Base-by-base conservation (phyloP, 1,140 invertebrate species). In the Leguminivora glycinivorella region DNA sequence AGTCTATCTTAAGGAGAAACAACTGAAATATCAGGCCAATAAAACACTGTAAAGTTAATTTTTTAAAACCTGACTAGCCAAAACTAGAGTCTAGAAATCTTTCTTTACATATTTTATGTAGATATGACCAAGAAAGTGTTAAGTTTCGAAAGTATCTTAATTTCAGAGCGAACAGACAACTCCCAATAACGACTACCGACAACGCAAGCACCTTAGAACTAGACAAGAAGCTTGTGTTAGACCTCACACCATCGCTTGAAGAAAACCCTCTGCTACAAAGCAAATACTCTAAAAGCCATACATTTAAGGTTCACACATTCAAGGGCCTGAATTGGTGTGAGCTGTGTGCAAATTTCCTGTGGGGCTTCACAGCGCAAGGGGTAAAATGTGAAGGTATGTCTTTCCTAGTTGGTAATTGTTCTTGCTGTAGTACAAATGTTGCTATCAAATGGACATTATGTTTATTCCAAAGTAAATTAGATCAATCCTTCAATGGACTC, bases 321-420 rank as follows among this genome's bases (percentile, higher is more conserved):
- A 97, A 97, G 87, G 95, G 95, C 0, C 86, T 96, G 7, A 95
- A 97, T 83, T 98, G 97, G 96, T 98, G 97, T 93, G 97, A 98
- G 82, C 95, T 97, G 76, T 98, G 98, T 93, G 96, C 96, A 40
- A 98, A 98, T 89, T 98, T 98, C 88, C 92, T 99, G 76, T 99
- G 98, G 97, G 98, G 98, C 38, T 95, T 98, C 72, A 96, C 97
- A 40, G 96, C 96, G 25, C 98, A 98, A 91, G 98, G 97, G 70
- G 96, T 98, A 2, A 96, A 96, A 88, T 98, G 97, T 93, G 96
- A 97, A 94, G 95, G 95, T 95, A 92, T 78, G 6, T 19, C 1
- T 47, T 17, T 17, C 6, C n/a, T 22, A 52, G 6, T 52, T 17
- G 43, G 4, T 52, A 19, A 19, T 2, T 52, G 14, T 43, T 43